Evolutionary conservation across 2,797 vertebrate genomes (phyloP).

Genomic region (Danionella dracula): DNA sequence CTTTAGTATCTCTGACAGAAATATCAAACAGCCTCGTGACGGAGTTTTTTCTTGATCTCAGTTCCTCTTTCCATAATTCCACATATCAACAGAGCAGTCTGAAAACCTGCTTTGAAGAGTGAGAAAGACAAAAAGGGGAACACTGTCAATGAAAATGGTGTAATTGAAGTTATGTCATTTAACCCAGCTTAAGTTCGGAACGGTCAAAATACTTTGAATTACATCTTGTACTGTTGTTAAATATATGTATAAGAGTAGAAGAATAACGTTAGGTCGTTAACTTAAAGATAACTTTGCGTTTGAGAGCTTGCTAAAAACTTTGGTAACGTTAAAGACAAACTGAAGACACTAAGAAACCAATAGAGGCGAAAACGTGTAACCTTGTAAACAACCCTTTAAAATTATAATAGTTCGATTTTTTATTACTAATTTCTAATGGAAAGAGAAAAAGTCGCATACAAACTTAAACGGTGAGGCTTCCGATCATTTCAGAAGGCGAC

Average conservation of each 20-base stretch:
- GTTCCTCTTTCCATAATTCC: slow-evolving; percentile 34
- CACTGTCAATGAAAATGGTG: background rate
- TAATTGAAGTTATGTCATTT: background rate
- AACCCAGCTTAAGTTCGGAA: too few relatives aligned
- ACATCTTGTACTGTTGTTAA: too few relatives aligned
- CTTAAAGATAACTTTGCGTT: too few relatives aligned
- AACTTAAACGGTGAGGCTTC: background rate
- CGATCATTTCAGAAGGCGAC: background rate
- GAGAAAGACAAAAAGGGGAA: background rate
- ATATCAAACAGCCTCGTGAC: slow-evolving; percentile 18
- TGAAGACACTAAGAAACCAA: background rate
- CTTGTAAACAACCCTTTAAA: background rate
- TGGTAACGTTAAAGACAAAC: background rate
- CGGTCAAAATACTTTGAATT: too few relatives aligned
- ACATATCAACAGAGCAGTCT: too few relatives aligned
- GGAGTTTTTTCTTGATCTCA: background rate
- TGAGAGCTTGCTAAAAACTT: background rate
- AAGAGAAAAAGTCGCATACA: background rate
- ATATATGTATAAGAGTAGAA: too few relatives aligned
- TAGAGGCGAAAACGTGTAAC: background rate
- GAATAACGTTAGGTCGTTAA: too few relatives aligned
- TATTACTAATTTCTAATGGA: background rate
- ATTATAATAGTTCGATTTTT: background rate
- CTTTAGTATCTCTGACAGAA: background rate
- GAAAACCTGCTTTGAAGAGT: too few relatives aligned